These are phyloP conservation scores for Ceratotherium simum DNA, from an alignment of 2,113 vertebrate species.

Conservation along the genomic window DNA sequence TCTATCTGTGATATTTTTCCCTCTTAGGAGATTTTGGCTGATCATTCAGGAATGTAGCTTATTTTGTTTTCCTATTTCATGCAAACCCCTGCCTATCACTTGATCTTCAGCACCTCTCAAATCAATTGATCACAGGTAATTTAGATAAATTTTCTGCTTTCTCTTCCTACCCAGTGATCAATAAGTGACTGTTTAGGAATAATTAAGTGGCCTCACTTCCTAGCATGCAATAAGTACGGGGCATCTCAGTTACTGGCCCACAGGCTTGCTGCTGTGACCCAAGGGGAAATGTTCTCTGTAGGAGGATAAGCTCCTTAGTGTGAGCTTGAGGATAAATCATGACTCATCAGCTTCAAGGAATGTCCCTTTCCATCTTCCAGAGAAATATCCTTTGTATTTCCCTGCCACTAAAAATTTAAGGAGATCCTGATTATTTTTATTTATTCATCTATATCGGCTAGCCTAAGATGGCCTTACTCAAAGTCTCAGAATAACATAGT, in stretches of 20 bases:
- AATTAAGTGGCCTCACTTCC: constrained; percentile 65
- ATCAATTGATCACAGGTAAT: constrained; percentile 73
- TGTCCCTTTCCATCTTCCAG: not conserved
- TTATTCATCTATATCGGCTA: not conserved
- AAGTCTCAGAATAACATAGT: constrained; percentile 1
- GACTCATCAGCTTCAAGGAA: not conserved
- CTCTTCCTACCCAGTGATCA: constrained; percentile 63
- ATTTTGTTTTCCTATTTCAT: constrained; percentile 69
- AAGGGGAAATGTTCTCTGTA: not conserved
- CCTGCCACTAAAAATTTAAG: constrained; percentile 38
- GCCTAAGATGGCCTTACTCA: not conserved
- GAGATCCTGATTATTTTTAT: not conserved
- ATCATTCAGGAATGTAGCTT: constrained; percentile 19
- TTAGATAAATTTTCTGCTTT: constrained; percentile 76
- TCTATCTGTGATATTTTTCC: not conserved
- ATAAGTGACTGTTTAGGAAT: constrained; percentile 72
- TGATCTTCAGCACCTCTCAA: constrained; percentile 75
- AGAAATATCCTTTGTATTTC: constrained; percentile 13
- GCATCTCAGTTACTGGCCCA: not conserved
- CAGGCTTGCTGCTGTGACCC: not conserved
- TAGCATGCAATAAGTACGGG: not conserved
- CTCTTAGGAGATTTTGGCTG: constrained; percentile 46
- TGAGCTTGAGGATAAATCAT: not conserved
- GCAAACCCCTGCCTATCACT: constrained; percentile 40
- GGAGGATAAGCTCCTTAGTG: not conserved